phyloP scores from a whole-genome alignment of 2,797 vertebrate species.

The Acomys russatus region DNA sequence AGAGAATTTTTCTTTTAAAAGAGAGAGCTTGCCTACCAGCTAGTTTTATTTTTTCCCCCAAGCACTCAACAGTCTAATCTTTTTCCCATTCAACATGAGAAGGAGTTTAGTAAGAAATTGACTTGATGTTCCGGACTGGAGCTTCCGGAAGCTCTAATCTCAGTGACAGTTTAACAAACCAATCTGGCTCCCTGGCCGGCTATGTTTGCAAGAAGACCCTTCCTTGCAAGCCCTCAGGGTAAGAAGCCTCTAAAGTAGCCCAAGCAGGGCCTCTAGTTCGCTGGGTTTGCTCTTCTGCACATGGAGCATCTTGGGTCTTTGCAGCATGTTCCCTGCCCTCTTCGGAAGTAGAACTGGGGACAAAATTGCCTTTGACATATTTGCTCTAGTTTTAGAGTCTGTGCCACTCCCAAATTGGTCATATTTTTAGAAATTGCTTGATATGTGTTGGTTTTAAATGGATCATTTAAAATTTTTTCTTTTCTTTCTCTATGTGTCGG shows the following conservation, averaged over 20 bases:
- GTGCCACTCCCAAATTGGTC: background rate
- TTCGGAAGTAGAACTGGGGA: slow-evolving; percentile 31
- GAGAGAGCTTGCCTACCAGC: slow-evolving; percentile 76
- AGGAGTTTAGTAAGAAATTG: slow-evolving; percentile 84
- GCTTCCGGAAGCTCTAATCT: slow-evolving; percentile 78
- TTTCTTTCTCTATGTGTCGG: background rate
- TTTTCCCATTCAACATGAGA: slow-evolving; percentile 83
- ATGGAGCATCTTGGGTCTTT: slow-evolving; percentile 18
- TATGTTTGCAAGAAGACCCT: slow-evolving; percentile 61
- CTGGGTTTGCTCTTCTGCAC: slow-evolving; percentile 42
- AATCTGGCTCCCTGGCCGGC: slow-evolving; percentile 65
- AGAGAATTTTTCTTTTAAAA: slow-evolving; percentile 73
- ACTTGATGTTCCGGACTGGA: slow-evolving; percentile 78
- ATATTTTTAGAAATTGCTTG: slow-evolving; percentile 61
- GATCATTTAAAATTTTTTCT: background rate
- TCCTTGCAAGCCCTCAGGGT: slow-evolving; percentile 62
- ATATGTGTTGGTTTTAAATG: background rate
- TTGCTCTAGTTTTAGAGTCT: slow-evolving; percentile 27
- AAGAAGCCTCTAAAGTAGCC: background rate
- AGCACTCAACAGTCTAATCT: slow-evolving; percentile 80
- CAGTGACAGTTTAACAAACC: slow-evolving; percentile 81
- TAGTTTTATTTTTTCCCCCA: slow-evolving; percentile 77
- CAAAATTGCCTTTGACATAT: slow-evolving; percentile 59
- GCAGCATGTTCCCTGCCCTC: slow-evolving; percentile 24
- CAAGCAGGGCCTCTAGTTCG: background rate